These are phyloP conservation scores for Montipora foliosa DNA, from an alignment of 64 coral and sea anemone species.

Conservation along the genomic window DNA sequence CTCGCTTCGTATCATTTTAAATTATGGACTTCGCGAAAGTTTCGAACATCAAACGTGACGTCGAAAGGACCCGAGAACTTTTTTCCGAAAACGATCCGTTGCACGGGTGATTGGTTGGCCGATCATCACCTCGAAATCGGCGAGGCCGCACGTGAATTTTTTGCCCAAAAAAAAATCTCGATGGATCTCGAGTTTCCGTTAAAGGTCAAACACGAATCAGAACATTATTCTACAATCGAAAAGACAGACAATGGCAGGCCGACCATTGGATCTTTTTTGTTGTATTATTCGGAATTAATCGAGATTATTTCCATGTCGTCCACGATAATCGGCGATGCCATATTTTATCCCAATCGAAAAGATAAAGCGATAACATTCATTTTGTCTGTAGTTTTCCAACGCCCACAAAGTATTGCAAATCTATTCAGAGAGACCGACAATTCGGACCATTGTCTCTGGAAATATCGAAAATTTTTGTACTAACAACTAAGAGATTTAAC, in stretches of 20 bases:
- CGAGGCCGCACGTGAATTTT: neutral
- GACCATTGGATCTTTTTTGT: neutral
- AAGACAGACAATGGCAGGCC: neutral
- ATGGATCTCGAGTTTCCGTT: neutral
- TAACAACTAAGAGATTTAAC: neutral
- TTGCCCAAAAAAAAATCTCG: neutral
- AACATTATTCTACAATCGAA: neutral
- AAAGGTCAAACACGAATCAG: neutral
- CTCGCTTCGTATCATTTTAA: no score
- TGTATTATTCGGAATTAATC: neutral
- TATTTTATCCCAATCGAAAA: neutral
- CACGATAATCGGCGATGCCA: neutral
- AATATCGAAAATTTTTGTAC: neutral
- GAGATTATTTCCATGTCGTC: neutral
- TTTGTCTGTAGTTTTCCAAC: neutral
- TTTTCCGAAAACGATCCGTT: neutral
- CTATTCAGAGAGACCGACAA: neutral
- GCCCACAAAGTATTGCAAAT: neutral
- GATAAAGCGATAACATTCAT: neutral
- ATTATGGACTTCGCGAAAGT: no score
- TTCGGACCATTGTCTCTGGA: neutral
- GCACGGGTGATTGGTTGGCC: neutral
- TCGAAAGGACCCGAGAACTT: neutral
- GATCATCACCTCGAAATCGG: neutral
- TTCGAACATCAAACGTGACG: fast-evolving